phyloP scores from a whole-genome alignment of 2,113 vertebrate genomes.

The Pimephales promelas region DNA sequence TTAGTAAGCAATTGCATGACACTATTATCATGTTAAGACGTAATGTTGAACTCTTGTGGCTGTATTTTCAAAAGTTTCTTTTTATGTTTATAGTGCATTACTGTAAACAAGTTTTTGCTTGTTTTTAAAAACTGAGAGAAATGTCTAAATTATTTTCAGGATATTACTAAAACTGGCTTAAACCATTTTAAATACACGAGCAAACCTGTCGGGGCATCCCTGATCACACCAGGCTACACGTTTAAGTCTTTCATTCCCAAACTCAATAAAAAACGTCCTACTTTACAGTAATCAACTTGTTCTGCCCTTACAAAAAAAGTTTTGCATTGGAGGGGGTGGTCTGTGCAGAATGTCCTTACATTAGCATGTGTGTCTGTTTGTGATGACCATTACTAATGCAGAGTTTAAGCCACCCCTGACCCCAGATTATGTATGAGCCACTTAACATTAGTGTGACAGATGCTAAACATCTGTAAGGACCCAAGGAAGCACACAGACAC shows the following conservation, averaged over 20 bases:
- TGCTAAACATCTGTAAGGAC: constrained; percentile 60
- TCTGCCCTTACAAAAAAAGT: background rate
- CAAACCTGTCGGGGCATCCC: background rate
- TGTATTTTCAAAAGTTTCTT: background rate
- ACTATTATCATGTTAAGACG: background rate
- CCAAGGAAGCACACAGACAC: constrained; percentile 20
- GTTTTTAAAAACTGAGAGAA: no score
- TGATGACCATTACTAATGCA: constrained; percentile 19
- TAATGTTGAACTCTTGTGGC: background rate
- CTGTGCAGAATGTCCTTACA: background rate
- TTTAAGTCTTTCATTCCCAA: background rate
- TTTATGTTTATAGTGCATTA: no score
- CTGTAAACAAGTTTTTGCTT: no score
- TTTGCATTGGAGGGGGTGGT: background rate
- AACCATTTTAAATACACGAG: background rate
- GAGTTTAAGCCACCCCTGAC: constrained; percentile 33
- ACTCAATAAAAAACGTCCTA: background rate
- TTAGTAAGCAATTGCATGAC: background rate
- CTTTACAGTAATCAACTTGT: background rate
- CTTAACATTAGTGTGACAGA: constrained; percentile 64
- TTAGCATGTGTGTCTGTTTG: constrained; percentile 40
- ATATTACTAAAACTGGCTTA: background rate
- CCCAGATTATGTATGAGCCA: constrained; percentile 40
- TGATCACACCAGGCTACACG: background rate
- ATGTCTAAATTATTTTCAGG: no score